A percentile compares a stretch with the other conserved stretches of the same genome.
phyloP scores from a whole-genome alignment of 2,888 invertebrate genomes.

The Leptinotarsa juncta region DNA sequence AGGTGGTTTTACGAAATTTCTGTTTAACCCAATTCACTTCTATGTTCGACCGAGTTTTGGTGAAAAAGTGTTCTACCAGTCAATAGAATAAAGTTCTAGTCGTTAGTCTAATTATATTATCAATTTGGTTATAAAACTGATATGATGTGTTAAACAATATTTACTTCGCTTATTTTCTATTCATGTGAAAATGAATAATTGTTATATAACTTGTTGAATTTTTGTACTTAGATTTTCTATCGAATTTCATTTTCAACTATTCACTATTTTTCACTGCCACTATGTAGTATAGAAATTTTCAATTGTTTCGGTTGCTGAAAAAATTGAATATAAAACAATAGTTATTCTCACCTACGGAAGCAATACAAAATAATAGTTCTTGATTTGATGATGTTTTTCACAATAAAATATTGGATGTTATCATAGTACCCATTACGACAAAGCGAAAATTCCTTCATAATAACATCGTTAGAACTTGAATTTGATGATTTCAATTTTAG shows the following conservation, averaged over 20 bases:
- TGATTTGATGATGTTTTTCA: conserved; percentile 32
- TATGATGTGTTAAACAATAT: conserved; percentile 4
- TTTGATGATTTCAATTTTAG: too few relatives aligned
- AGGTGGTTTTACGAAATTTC: not conserved
- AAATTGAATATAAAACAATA: conserved; percentile 36
- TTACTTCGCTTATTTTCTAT: conserved; percentile 33
- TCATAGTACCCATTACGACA: not conserved
- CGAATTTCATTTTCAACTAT: conserved; percentile 50
- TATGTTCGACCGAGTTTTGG: conserved; percentile 21
- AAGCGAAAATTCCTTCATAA: too few relatives aligned
- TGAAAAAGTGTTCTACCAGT: conserved; percentile 55
- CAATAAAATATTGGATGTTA: conserved; percentile 7
- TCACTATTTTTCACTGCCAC: conserved; percentile 61
- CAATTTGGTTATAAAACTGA: conserved; percentile 18
- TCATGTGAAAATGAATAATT: conserved; percentile 29
- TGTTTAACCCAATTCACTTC: not conserved
- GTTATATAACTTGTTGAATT: conserved; percentile 40
- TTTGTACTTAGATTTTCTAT: conserved; percentile 47
- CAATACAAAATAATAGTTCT: conserved; percentile 48
- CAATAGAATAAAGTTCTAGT: conserved; percentile 55
- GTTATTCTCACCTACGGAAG: conserved; percentile 44
- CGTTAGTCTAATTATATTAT: conserved; percentile 48
- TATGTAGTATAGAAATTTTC: conserved; percentile 48
- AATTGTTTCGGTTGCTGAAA: conserved; percentile 40
- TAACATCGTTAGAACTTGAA: too few relatives aligned